Conservation (phyloP, 2,113 vertebrate genomes). For the Petromus typicus region DNA sequence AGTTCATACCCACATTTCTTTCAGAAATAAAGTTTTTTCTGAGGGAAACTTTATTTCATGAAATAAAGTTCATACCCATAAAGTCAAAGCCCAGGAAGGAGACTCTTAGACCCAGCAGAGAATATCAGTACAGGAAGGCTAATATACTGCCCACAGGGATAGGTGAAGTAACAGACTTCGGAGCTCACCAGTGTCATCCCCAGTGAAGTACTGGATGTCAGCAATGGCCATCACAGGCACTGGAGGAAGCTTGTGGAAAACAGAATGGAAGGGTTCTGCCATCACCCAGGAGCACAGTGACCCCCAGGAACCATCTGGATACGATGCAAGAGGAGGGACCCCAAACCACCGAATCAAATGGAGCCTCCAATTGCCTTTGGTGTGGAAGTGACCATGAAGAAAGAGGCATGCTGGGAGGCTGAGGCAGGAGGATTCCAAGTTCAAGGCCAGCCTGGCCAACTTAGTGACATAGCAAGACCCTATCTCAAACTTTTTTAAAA, state of each 20-base stretch:
- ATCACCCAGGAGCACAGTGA: not conserved
- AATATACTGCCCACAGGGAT: no score
- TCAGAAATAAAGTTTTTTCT: no score
- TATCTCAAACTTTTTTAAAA: not conserved
- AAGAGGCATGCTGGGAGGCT: not conserved
- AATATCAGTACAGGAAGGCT: rapidly evolving
- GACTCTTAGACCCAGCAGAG: not conserved
- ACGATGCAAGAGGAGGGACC: not conserved
- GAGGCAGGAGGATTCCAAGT: not conserved
- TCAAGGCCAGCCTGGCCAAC: not conserved
- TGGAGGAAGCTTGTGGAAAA: not conserved
- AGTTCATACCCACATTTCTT: not conserved
- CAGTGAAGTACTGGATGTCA: not conserved
- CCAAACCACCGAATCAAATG: not conserved
- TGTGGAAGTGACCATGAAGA: not conserved
- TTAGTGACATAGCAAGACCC: not conserved
- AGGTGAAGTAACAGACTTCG: not conserved
- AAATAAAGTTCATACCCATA: no score
- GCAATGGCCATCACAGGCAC: not conserved
- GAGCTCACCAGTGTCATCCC: not conserved
- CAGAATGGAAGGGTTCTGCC: not conserved
- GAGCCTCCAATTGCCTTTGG: not conserved
- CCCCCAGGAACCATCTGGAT: not conserved
- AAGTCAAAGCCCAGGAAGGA: conserved; percentile 21
- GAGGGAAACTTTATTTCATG: no score